These are phyloP conservation scores for Apodemia hepburni DNA, from an alignment of 2,888 invertebrate species.

Conservation along the genomic window DNA sequence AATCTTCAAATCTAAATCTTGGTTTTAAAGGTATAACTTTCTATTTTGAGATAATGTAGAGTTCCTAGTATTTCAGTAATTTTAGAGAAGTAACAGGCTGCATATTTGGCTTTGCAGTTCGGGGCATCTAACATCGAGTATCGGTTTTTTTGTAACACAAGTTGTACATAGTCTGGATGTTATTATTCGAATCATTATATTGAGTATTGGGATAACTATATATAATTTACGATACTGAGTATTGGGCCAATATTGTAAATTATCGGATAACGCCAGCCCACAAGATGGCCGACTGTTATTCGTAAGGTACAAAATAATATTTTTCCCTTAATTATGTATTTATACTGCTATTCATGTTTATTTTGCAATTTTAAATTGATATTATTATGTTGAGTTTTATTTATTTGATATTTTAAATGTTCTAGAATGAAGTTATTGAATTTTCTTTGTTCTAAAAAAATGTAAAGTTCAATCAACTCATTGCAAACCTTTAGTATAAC, in stretches of 20 bases:
- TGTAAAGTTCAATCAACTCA: constrained; percentile 10
- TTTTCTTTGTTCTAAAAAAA: constrained; percentile 10
- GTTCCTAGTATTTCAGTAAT: constrained; percentile 23
- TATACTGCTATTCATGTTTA: constrained; percentile 23
- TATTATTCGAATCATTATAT: constrained; percentile 42
- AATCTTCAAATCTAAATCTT: constrained; percentile 37
- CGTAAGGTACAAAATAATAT: constrained; percentile 72
- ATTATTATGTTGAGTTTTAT: constrained; percentile 24
- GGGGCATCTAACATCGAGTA: constrained; percentile 48
- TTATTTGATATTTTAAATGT: constrained; percentile 16
- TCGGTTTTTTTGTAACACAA: constrained; percentile 44
- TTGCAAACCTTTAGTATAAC: background rate
- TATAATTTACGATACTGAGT: constrained; percentile 46
- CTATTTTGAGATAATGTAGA: constrained; percentile 22
- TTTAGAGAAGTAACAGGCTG: constrained; percentile 55
- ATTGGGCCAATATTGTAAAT: constrained; percentile 54
- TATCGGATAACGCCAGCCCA: constrained; percentile 77
- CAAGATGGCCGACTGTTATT: constrained; percentile 80
- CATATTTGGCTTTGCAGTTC: constrained; percentile 64
- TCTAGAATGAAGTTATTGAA: constrained; percentile 17
- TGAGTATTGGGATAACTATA: constrained; percentile 41
- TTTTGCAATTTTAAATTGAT: constrained; percentile 21
- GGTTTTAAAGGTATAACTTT: constrained; percentile 44
- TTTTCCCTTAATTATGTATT: constrained; percentile 36
- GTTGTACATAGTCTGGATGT: constrained; percentile 42